Base-by-base conservation (phyloP, 2,888 invertebrate genomes). In the Heteromurus nitidus region DNA sequence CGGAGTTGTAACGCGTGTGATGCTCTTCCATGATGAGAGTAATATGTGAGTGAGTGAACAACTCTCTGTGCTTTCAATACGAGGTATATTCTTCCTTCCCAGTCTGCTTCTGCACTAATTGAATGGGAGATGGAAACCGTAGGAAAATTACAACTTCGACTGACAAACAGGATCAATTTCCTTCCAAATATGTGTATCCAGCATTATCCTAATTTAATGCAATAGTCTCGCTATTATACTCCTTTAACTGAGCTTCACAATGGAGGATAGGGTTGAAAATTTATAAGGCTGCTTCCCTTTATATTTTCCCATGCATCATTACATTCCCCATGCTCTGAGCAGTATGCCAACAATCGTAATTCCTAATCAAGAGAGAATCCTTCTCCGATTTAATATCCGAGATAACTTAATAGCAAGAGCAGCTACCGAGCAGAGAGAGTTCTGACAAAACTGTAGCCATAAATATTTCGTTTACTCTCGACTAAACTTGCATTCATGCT, bases 341-440 rank as follows among this genome's bases (percentile, higher is more conserved):
- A 65, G 7, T 1, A 67, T 13, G n/a, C 50, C 67, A 26, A 68
- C 30, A 68, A 55, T 31, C 55, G 24, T 36, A 70, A 36, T 55
- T 70, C 58, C 58, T 55, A 70, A 69, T 50, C 50, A 50, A 50
- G 50, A 50, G 50, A 50, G 22, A 50, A 50, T 50, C 50, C 20
- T 2, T 22, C 22, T 50, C 20, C 18, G 50, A 50, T 50, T 50
- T 9, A n/a, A 13, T 2, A 18, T 50, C 55, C 26, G 26, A 11
- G 24, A 55, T 13, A 26, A 26, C 55, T 55, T 55, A 55, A 55
- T 26, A 26, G 16, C 26, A 55, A 26, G 7, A 36, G 13, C 13
- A 24, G 55, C 55, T 26, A 24, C 26, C 55, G 24, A 13, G 9
- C 3, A 55, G 24, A 55, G 7, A 36, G 36, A 36, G 13, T 36